Conservation (phyloP, 2,113 vertebrate species). For the Nesoenas mayeri region DNA sequence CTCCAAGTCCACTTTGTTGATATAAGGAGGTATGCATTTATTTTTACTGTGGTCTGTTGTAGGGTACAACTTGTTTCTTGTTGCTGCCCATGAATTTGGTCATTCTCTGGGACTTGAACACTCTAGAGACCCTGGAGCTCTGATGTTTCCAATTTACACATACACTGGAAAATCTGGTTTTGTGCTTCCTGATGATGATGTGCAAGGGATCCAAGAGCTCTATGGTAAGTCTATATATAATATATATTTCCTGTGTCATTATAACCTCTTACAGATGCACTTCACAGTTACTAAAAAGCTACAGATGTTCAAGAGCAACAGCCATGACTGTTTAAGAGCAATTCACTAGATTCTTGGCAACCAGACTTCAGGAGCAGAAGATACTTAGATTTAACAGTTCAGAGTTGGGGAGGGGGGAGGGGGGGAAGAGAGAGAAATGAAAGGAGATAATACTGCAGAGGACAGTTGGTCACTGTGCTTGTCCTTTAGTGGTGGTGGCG, state of each 20-base stretch:
- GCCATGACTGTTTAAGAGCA: neutral
- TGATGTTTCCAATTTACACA: conserved; percentile 94
- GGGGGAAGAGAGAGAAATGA: neutral
- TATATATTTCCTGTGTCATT: neutral
- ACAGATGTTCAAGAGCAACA: neutral
- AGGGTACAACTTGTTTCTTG: conserved; percentile 94
- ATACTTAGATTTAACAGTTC: neutral
- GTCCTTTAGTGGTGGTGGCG: neutral
- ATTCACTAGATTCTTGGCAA: neutral
- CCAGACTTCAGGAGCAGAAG: neutral
- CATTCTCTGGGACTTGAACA: conserved; percentile 94
- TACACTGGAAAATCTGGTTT: conserved; percentile 79
- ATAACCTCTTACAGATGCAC: neutral
- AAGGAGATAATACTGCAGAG: neutral
- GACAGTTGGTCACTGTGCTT: neutral
- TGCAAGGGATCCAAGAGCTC: conserved; percentile 90
- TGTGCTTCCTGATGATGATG: conserved; percentile 87
- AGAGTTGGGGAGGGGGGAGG: too few species aligned
- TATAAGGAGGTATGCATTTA: neutral
- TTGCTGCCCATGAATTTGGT: conserved; percentile 93
- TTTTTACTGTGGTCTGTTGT: conserved; percentile 4
- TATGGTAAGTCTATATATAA: conserved; percentile 79
- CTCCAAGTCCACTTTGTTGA: neutral
- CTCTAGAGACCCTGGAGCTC: conserved; percentile 86
- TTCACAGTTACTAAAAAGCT: neutral